Base-by-base conservation (phyloP, 2,888 invertebrate species). In the Malachius bipustulatus region DNA sequence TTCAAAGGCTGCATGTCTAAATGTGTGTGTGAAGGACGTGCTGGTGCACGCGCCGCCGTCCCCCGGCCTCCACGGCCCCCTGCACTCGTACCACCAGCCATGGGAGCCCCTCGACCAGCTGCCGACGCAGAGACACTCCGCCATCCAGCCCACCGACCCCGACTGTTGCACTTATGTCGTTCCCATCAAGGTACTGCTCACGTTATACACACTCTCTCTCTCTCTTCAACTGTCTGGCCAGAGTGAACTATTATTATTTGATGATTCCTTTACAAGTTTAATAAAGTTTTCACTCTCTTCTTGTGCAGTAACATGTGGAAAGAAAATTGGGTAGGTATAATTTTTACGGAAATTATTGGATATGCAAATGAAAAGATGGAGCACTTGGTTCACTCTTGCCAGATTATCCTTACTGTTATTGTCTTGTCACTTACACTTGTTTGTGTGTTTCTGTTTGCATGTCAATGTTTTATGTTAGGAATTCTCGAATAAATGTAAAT, bases 71-170 rank as follows among this genome's bases (percentile, higher is more conserved):
- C 67, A 67, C 61, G 63, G 65, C 52, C 63, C 67, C 49, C 65
- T 66, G 59, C 66, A 64, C 50, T 65, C 67, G 49, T 69, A 76
- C 69, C 77, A 75, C 66, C 77, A 77, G 65, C 74, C 73, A 48
- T 76, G 76, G 76, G 75, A 76, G 65, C 64, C n/a, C n/a, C n/a
- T 75, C 62, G 67, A 69, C 55, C 73, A 73, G 59, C 68, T n/a
- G 71, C 53, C 66, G 73, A 60, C 65, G 55, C 54, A 43, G 55
- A 55, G 51, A 49, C 56, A 47, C 59, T 59, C 55, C 56, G 57
- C 54, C 50, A n/a, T 56, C 51, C 58, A 56, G 49, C 52, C 54
- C 45, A 55, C 55, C 51, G 50, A 56, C 46, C 59, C 59, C 55
- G 50, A 60, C 50, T 63, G 57, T 58, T 62, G 62, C 58, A 66